Evolutionary conservation across 1,140 invertebrate genomes (phyloP).

Genomic region (Manduca sexta): DNA sequence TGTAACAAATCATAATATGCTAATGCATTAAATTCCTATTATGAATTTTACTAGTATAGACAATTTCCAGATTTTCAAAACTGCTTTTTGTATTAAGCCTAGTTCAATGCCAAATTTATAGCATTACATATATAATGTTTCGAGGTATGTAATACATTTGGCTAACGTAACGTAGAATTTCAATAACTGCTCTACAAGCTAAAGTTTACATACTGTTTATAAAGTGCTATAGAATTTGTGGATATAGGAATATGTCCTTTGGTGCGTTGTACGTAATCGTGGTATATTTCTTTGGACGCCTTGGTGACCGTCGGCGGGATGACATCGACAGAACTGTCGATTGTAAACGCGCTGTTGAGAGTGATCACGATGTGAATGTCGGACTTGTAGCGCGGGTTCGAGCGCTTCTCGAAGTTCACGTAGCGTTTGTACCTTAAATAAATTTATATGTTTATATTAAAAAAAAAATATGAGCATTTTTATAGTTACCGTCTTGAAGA

Average conservation of each 20-base stretch:
- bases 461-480: too few relatives aligned
- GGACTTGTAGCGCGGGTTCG: conserved; percentile 67
- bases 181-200: conserved; percentile 17
- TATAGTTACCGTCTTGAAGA: too few relatives aligned
- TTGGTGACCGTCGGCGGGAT: conserved; percentile 77
- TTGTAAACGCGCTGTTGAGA: conserved; percentile 74
- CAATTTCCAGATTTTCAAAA: too few relatives aligned
- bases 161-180: background rate
- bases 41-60: too few relatives aligned
- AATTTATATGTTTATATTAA: conserved; percentile 76
- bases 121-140: too few relatives aligned
- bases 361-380: conserved; percentile 69
- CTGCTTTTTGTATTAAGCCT: too few relatives aligned
- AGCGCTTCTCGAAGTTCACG: conserved; percentile 74
- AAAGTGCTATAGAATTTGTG: conserved; percentile 38
- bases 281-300: conserved; percentile 78
- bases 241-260: conserved; percentile 37
- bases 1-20: too few relatives aligned
- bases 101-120: too few relatives aligned
- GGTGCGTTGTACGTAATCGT: conserved; percentile 75
- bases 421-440: conserved; percentile 84
- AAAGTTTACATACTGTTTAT: conserved; percentile 62
- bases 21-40: too few relatives aligned
- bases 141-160: too few relatives aligned
- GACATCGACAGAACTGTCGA: conserved; percentile 72